Evolutionary conservation across 2,888 invertebrate genomes (phyloP), one percentile per base, ranked within the genome.

Genomic region (Noctuana brunneofusca): DNA sequence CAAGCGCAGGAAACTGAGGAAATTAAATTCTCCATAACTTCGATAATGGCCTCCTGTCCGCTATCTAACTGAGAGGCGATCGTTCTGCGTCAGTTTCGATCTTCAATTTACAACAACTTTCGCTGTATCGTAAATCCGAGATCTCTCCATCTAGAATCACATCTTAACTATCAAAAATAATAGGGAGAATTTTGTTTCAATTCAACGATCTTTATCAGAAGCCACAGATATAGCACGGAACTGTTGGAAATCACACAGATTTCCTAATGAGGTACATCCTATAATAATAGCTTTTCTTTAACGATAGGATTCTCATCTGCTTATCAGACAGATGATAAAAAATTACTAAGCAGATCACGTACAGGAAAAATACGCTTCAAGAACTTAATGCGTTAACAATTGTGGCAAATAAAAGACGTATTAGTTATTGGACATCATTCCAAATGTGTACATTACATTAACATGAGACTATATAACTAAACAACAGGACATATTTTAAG

Each of bases 81-180:
- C 60, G 54, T 54, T 54, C 60, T 38, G 53, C 54, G 60, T 60
- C 60, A 60, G 54, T 48, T 60, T 35, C 60, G 54, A 60, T 60
- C 60, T 60, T 60, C 60, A 60, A 54, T 54, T 60, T 60, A 54
- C 53, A 60, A 60, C 54, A 60, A 60, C 60, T 60, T 60, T 60
- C 59, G 35, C 59, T 58, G 52, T 41, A 52, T 58, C 58, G 32
- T 5, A 49, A n/a, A 27, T 9, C 49, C 27, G 46, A 53, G 53
- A 60, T 60, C 53, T 54, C 59, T 59, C 52, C 52, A 43, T 43
- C 18, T 20, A 46, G 41, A 59, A 59, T 59, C 41, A 35, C 43
- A 59, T 59, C 59, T 59, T 59, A 53, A 52, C 38, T 32, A 53
- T 20, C 52, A 30, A 30, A 43, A 53, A 59, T 52, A 59, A 59